Base-by-base conservation (phyloP, 2,113 vertebrate genomes). In the Chionis minor region DNA sequence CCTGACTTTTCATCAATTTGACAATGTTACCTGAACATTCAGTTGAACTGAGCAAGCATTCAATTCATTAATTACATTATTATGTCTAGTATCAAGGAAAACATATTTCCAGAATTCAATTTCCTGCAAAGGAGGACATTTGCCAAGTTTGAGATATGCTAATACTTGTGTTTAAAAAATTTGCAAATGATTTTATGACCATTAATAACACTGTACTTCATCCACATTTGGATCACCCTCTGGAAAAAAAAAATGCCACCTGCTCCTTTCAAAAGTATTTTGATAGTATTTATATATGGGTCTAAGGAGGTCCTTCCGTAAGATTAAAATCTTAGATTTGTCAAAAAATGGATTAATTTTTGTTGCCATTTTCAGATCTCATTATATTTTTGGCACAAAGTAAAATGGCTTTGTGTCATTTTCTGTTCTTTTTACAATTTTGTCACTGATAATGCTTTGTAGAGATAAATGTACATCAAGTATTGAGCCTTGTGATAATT, bases 161-260 rank as follows among this genome's bases (percentile, higher is more conserved):
- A 92, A 80, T 91, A 92, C 67, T 89, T 94, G 47, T 92, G 73
- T 91, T 87, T 92, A 89, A 96, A 94, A 81, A 85, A 87, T 94
- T 94, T 96, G 30, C 66, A 91, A 91, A 94, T 2, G 6, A 38
- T 89, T 95, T 95, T 55, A 81, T 89, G 91, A 85, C 70, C 92
- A 85, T 94, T 95, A 94, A 79, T 91, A 87, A 91, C 81, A 87
- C 65, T 81, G 52, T 11, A 69, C 33, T 94, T 97, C 83, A 91
- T 89, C 44, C 72, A 74, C 65, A 89, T 38, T 52, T 65, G 94
- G 86, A 72, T 81, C 35, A 89, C 56, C 65, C 66, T 82, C 70
- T 95, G 89, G 83, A 44, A 55, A 70, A 72, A 72, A 62, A 81
- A 93, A 79, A 87, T 9, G 33, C 70, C 92, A 95, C 94, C 92